A percentile compares a stretch with the other conserved stretches of the same genome.
Evolutionary conservation across 1,140 invertebrate species (phyloP).

Genomic region (Trichonephila clavipes): DNA sequence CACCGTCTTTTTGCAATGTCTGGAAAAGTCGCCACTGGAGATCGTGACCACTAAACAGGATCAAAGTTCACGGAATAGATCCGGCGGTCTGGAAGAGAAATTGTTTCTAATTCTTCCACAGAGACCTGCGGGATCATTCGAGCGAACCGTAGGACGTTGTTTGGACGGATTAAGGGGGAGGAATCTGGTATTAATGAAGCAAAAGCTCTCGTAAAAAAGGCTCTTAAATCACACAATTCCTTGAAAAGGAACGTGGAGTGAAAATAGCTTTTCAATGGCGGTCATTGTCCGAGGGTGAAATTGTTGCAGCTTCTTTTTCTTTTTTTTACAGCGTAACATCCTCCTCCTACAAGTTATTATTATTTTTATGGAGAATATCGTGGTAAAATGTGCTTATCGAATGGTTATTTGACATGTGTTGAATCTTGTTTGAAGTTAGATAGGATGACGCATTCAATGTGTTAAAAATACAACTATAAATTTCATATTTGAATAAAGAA

Average conservation of each 20-base stretch:
- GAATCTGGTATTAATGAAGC: constrained; percentile 31
- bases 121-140: neutral
- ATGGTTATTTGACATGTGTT: neutral
- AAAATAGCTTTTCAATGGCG: neutral
- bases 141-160: neutral
- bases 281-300: constrained; percentile 1
- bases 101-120: neutral
- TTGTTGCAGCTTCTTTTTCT: neutral
- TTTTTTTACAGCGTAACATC: neutral
- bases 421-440: no score
- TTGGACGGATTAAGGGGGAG: neutral
- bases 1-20: neutral
- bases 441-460: no score
- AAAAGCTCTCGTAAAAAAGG: constrained; percentile 13
- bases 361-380: neutral
- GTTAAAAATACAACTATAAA: no score
- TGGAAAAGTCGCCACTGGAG: neutral
- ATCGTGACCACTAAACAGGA: constrained; percentile 3
- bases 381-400: neutral
- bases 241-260: neutral
- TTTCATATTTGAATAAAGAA: no score
- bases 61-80: neutral
- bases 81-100: neutral
- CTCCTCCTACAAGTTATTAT: neutral
- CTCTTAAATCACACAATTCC: constrained; percentile 15